phyloP scores from a whole-genome alignment of 2,888 invertebrate species.

The Philereme vetulata region DNA sequence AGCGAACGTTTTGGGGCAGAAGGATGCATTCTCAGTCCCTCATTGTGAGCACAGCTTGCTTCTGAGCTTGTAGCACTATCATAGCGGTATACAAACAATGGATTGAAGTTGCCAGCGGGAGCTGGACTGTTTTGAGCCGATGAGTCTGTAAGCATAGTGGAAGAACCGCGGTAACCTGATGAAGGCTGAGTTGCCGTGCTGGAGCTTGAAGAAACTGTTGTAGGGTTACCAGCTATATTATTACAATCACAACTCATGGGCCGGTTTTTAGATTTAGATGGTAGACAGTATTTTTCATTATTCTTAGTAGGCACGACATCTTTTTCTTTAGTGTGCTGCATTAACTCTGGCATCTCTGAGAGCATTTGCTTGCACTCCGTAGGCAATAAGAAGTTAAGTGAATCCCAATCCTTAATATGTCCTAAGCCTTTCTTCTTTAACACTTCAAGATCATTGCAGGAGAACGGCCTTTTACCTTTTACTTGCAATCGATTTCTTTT shows the following conservation, averaged over 20 bases:
- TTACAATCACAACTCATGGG: slow-evolving; percentile 85
- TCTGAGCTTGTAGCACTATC: slow-evolving; percentile 90
- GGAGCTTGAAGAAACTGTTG: slow-evolving; percentile 86
- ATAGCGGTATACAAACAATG: slow-evolving; percentile 92
- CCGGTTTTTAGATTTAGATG: slow-evolving; percentile 82
- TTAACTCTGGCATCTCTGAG: slow-evolving; percentile 91
- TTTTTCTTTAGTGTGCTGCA: slow-evolving; percentile 85
- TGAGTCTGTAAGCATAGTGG: slow-evolving; percentile 91
- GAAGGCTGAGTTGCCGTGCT: slow-evolving; percentile 91
- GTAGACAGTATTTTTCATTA: slow-evolving; percentile 72
- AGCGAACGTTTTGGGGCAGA: slow-evolving; percentile 87
- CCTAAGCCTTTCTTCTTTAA: slow-evolving; percentile 91
- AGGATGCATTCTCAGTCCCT: slow-evolving; percentile 75
- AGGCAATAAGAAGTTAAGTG: slow-evolving; percentile 93
- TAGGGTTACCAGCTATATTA: slow-evolving; percentile 80
- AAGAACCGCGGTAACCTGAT: slow-evolving; percentile 93
- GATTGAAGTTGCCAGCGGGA: slow-evolving; percentile 85
- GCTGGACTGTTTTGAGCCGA: slow-evolving; percentile 88
- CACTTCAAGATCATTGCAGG: slow-evolving; percentile 92
- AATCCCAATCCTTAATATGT: slow-evolving; percentile 97
- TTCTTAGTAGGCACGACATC: slow-evolving; percentile 64
- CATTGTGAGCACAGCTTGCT: slow-evolving; percentile 87
- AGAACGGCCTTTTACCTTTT: slow-evolving; percentile 87
- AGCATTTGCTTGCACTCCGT: slow-evolving; percentile 91
- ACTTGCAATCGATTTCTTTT: slow-evolving; percentile 66